phyloP scores from a whole-genome alignment of 2,797 vertebrate species.

The Limosa lapponica region DNA sequence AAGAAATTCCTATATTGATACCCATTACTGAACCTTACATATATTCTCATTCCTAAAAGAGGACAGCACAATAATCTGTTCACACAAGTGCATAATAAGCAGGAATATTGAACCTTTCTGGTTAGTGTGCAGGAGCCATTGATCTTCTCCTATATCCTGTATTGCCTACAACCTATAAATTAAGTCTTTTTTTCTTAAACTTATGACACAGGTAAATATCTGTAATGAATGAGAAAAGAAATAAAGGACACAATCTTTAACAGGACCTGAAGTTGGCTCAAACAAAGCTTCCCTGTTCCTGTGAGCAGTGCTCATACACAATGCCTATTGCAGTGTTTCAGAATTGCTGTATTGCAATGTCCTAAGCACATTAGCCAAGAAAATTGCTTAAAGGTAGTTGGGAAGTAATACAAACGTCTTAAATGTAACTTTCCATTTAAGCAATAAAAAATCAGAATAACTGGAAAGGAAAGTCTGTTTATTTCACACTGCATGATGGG shows the following conservation, averaged over 20 bases:
- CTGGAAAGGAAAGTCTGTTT: neutral
- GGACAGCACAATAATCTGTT: neutral
- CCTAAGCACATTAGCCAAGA: neutral
- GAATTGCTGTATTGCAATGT: neutral
- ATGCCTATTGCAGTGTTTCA: neutral
- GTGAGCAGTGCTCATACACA: neutral
- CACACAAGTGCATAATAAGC: neutral
- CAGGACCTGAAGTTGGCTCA: neutral
- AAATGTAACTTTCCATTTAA: neutral
- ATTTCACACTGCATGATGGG: neutral
- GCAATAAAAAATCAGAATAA: neutral
- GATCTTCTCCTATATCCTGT: neutral
- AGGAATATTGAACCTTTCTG: neutral
- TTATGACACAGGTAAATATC: neutral
- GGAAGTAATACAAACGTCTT: neutral
- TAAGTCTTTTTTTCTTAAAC: neutral
- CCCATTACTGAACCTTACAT: neutral
- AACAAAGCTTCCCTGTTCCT: neutral
- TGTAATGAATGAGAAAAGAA: neutral
- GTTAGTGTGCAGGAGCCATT: neutral
- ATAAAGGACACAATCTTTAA: neutral
- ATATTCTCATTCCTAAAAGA: neutral
- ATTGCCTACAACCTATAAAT: neutral
- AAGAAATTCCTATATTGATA: neutral
- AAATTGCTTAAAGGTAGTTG: neutral